Base-by-base conservation (phyloP, 2,113 vertebrate genomes). In the Tragelaphus scriptus region DNA sequence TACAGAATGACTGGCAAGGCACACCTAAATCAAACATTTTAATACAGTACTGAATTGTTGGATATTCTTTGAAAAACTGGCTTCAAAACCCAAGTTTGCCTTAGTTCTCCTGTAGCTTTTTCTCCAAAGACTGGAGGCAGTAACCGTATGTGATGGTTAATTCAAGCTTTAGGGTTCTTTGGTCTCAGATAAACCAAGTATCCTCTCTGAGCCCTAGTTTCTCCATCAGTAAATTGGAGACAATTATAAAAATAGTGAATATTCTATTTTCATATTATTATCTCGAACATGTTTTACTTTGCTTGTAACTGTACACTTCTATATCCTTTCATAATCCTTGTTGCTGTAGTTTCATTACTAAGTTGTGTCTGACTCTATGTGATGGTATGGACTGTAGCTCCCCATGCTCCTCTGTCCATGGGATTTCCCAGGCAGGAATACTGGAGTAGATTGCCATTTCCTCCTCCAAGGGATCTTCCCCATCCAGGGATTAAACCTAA, bases 1-100 rank as follows among this genome's bases (percentile, higher is more conserved):
- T 9, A 2, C 1, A 47, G 11, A 75, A 7, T 21, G 28, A 40
- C 10, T 0, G 1, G 14, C n/a, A 23, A 77, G 30, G 36, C 40
- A 47, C n/a, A 25, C 9, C 8, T 16, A 58, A 23, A n/a, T 32
- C 6, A 21, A 61, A 36, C 4, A 12, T 13, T 47, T 85, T 6
- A 2, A 93, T 61, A n/a, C 36, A 4, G 1, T 16, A 14, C 63
- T 30, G 49, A 32, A 59, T 21, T 15, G 19, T 30, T 47, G 26
- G 23, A 4, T 44, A 53, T 12, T 71, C 19, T 40, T 97, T 92
- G 28, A 11, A 51, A 85, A 88, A 81, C 3, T 55, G 68, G 40
- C 44, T 95, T 80, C n/a, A 63, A 79, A 91, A 21, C 16, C 7
- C 44, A 96, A 25, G 21, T 55, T 30, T 80, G 55, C 26, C 12